Evolutionary conservation across 2,113 vertebrate species (phyloP).

Genomic region (Callospermophilus lateralis): DNA sequence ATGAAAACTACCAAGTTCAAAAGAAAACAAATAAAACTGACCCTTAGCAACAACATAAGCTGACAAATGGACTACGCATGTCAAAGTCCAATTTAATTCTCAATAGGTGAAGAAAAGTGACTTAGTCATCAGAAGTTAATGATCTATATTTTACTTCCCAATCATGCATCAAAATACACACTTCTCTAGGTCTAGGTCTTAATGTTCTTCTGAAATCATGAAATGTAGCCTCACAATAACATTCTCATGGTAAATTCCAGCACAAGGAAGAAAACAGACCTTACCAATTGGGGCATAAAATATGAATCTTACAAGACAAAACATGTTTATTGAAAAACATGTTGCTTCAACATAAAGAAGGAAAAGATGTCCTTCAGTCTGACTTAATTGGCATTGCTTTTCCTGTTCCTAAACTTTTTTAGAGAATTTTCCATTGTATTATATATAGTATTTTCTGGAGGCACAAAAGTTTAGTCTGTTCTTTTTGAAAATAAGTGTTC

Average conservation of each 20-base stretch:
- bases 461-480: not conserved
- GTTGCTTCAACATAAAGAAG: not conserved
- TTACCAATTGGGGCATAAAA: not conserved
- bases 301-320: not conserved
- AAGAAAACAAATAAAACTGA: not conserved
- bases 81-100: not conserved
- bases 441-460: not conserved
- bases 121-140: not conserved
- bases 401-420: not conserved
- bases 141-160: conserved; percentile 22
- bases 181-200: not conserved
- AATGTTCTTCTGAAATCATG: not conserved
- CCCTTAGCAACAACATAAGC: not conserved
- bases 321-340: not conserved
- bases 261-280: conserved; percentile 26
- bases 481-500: not conserved
- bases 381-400: not conserved
- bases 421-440: not conserved
- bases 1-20: not conserved
- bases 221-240: not conserved
- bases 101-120: not conserved
- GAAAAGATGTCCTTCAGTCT: not conserved
- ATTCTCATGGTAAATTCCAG: conserved; percentile 9
- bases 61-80: not conserved
- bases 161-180: not conserved